Evolutionary conservation across 2,797 vertebrate species (phyloP), one percentile per base, ranked within the genome.

Genomic region (Ptychadena robeensis): DNA sequence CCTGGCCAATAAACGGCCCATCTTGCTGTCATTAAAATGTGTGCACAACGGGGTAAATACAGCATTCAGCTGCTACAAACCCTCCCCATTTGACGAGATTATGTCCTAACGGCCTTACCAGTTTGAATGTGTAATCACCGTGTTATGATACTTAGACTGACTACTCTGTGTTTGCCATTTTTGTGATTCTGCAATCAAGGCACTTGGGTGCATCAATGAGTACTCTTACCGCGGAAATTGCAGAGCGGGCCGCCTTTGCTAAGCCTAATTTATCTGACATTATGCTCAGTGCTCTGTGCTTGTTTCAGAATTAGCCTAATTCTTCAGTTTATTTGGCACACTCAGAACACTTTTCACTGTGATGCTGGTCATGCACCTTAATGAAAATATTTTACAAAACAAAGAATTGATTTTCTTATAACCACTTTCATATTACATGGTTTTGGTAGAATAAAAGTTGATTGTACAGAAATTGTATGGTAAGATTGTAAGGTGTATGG

Each of bases 141-240:
- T 31, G 48, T 69, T 84, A 67, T 48, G 25, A 67, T 74, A 73
- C 70, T 74, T 71, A 30, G 66, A 66, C n/a, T 28, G 12, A 28
- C 63, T 44, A 14, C 30, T 34, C 44, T 35, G 28, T 53, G 72
- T 79, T 61, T 73, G 44, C 76, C 63, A 79, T 69, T 69, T 68
- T 79, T 44, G 48, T 68, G 38, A 82, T 27, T 34, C 73, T 78
- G 57, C 38, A 78, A 77, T 82, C 81, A 77, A 82, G 73, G 70
- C 30, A 44, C 73, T 71, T 53, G 31, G 44, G 53, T 65, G 34
- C 57, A 35, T 77, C 40, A 57, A 77, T 40, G 48, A 78, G 81
- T 9, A 65, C 59, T 18, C 75, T 48, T 59, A 44, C 27, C 6
- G 44, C 48, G 73, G 37, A 76, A 71, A 75, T 76, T 69, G 73